Evolutionary conservation across 2,113 vertebrate species (phyloP).

Genomic region (Asarcornis scutulata): DNA sequence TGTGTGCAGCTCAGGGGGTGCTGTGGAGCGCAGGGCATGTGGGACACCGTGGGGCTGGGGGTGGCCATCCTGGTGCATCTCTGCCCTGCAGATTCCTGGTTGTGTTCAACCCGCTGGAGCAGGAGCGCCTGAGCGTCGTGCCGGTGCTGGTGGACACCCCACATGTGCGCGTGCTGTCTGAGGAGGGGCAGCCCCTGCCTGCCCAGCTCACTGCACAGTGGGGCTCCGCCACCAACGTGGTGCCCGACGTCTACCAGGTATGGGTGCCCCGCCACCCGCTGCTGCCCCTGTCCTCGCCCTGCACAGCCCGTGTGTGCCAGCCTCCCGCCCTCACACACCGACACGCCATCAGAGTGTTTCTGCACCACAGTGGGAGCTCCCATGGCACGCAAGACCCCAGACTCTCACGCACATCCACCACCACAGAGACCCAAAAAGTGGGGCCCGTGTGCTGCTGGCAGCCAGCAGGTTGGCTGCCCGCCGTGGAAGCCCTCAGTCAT

Average conservation of each 20-base stretch:
- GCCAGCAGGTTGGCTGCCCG: background rate
- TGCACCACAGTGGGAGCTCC: rapidly evolving
- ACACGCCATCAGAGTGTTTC: background rate
- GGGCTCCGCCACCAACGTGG: slow-evolving; percentile 83
- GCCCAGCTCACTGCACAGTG: slow-evolving; percentile 88
- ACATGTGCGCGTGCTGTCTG: slow-evolving; percentile 82
- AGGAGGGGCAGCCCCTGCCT: slow-evolving; percentile 89
- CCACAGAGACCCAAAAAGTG: rapidly evolving
- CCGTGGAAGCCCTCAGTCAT: background rate
- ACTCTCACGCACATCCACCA: rapidly evolving
- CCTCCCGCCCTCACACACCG: rapidly evolving
- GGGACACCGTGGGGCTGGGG: background rate
- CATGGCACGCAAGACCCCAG: rapidly evolving
- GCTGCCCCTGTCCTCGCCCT: background rate
- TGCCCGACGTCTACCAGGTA: slow-evolving; percentile 88
- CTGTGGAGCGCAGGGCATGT: rapidly evolving
- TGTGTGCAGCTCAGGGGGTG: background rate
- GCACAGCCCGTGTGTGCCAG: background rate
- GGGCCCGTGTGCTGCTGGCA: too few species aligned
- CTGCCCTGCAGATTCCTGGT: slow-evolving; percentile 84
- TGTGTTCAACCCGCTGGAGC: slow-evolving; percentile 92
- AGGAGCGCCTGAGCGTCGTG: slow-evolving; percentile 88
- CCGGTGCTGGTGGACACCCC: slow-evolving; percentile 86
- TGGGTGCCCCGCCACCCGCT: rapidly evolving
- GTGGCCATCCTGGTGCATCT: background rate